Conservation (phyloP, 2,797 vertebrate genomes). For the Dicrostonyx torquatus region DNA sequence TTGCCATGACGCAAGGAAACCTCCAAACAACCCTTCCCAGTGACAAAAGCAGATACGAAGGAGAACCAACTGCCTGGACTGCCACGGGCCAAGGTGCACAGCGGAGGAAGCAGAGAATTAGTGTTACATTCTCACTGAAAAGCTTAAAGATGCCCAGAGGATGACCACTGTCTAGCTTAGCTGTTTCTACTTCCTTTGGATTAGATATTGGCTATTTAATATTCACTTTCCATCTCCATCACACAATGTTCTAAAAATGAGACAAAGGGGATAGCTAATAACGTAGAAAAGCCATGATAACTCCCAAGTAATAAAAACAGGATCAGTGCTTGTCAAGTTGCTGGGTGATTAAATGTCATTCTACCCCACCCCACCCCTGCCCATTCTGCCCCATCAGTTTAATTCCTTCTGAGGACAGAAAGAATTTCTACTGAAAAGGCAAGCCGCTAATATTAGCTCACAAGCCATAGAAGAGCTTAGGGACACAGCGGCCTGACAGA, state of each 20-base stretch:
- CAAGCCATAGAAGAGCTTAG: not conserved
- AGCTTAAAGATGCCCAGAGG: not conserved
- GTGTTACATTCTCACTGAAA: not conserved
- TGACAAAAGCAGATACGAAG: not conserved
- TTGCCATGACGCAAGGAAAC: not conserved
- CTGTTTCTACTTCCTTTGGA: conserved; percentile 34
- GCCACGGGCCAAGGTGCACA: not conserved
- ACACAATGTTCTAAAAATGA: conserved; percentile 56
- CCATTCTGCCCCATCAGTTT: not conserved
- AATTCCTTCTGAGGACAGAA: conserved; percentile 25
- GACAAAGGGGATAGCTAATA: not conserved
- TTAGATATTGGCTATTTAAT: not conserved
- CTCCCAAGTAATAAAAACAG: conserved; percentile 61
- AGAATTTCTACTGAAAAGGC: conserved; percentile 34
- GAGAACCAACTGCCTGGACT: not conserved
- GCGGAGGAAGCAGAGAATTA: not conserved
- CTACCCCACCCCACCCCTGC: not conserved
- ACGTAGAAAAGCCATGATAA: conserved; percentile 52
- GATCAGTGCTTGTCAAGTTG: conserved; percentile 53
- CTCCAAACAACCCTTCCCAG: not conserved
- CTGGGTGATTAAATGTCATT: conserved; percentile 34
- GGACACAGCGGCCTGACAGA: not conserved
- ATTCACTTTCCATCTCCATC: conserved; percentile 40
- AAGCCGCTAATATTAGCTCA: not conserved
- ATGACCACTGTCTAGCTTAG: not conserved